Evolutionary conservation across 2,797 vertebrate genomes (phyloP), one percentile per base, ranked within the genome.

Genomic region (Eulemur mongoz): DNA sequence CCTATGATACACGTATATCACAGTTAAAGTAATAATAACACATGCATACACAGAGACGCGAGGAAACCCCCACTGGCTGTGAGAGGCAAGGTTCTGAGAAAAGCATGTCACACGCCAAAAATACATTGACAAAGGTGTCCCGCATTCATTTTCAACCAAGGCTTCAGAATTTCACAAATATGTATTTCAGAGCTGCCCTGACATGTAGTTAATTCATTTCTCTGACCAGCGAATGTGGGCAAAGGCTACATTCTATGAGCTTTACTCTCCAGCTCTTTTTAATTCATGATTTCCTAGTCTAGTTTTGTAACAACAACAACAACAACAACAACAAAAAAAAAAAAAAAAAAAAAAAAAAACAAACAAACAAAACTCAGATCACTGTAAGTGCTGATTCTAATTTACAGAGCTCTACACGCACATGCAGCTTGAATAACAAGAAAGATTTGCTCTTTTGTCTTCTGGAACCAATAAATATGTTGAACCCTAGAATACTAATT

Each of bases 111-210:
- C 3, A 75, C 2, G 59, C 30, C 38, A 65, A 87, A 97, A 82
- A 89, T 61, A 78, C 8, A 94, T 82, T 43, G 30, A 88, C 75
- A 91, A 89, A 88, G n/a, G 40, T 96, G 67, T 35, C 70, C 23
- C 20, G 35, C 38, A 63, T 92, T 94, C 75, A 96, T 95, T 93
- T 96, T 84, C 40, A 7, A 63, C 32, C 88, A 92, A 78, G 18
- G 40, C 38, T 87, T 89, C 30, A 91, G 72, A 90, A 89, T 73
- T 91, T 97, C 75, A 96, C 88, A 95, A 75, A 67, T 38, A n/a
- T 0, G 0, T 30, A 13, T 82, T 95, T 95, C 2, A 4, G 65
- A 93, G 45, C 61, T 97, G 94, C 27, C 76, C 72, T 93, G 94
- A 95, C 86, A 91, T 32, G 91, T 23, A 45, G n/a, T 11, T 72